phyloP scores from a whole-genome alignment of 2,113 vertebrate genomes.

The Bubo bubo region DNA sequence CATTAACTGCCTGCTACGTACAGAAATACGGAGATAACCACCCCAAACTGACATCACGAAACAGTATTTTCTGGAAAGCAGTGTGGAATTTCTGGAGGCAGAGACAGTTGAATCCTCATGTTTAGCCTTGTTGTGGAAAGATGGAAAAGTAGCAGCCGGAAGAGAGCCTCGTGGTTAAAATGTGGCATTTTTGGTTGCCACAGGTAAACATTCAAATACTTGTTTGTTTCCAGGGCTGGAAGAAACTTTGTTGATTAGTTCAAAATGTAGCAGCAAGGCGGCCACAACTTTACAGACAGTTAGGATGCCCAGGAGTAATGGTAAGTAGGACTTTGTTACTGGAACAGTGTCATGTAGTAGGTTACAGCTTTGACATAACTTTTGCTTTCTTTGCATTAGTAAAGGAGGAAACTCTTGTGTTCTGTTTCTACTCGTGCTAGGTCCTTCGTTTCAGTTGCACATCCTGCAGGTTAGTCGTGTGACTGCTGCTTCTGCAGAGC shows the following conservation, averaged over 20 bases:
- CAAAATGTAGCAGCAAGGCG: conserved; percentile 64
- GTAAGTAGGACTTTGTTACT: conserved; percentile 73
- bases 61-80: not conserved
- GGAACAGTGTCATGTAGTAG: no score
- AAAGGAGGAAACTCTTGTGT: not conserved
- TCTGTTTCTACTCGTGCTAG: not conserved
- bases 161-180: not conserved
- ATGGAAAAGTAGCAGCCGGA: not conserved
- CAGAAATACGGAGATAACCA: not conserved
- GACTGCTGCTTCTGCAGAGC: not conserved
- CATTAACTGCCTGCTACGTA: rapidly evolving
- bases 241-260: conserved; percentile 82
- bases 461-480: rapidly evolving
- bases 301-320: conserved; percentile 81
- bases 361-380: not conserved
- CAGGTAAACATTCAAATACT: not conserved
- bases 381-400: not conserved
- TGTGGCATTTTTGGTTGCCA: not conserved
- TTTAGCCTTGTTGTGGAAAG: not conserved
- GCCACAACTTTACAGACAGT: conserved; percentile 76
- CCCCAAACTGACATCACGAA: not conserved
- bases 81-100: not conserved
- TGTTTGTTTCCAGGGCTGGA: conserved; percentile 78
- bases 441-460: not conserved
- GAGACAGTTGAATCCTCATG: not conserved